Base-by-base conservation (phyloP, 2,888 invertebrate genomes). In the Andrena praecox region DNA sequence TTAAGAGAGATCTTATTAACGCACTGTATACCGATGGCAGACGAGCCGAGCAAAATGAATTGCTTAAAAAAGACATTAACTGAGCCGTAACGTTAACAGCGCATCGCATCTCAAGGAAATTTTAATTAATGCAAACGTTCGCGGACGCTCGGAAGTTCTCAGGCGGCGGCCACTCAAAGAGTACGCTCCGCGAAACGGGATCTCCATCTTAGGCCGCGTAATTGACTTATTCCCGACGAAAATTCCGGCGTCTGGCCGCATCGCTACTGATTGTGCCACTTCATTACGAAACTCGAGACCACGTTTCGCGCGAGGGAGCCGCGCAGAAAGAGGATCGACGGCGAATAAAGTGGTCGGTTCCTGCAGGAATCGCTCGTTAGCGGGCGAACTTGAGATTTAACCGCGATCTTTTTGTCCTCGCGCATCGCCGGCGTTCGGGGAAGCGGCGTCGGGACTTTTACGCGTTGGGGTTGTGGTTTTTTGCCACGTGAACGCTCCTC, bases 291-390 rank as follows among this genome's bases (percentile, higher is more conserved):
- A 76, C 76, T 60, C 29, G 73, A 54, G 56, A 75, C 48, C 68
- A 33, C 56, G 56, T 81, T 71, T 63, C 74, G 42, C 33, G 12
- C 31, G 56, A 74, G 27, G 2, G 33, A 48, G 48, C 33, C 12
- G 24, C 35, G 50, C 31, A 56, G 35, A 52, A 50, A 50, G 20
- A 8, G n/a, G 12, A 68, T 12, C 16, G 50, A 29, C 24, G n/a
- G 8, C 3, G 66, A 42, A 24, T 33, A n/a, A 59, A 54, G 20
- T 52, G 64, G 72, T 35, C 20, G 74, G 62, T n/a, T 73, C 56
- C 56, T 7, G 67, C 73, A 87, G 83, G 86, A 86, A 85, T 88
- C 81, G 81, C 85, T 86, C 80, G 83, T 88, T 88, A 85, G 74
- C 77, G 52, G 54, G 50, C 64, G 52, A 85, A 85, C 76, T 86